phyloP scores from a whole-genome alignment of 2,888 invertebrate species.

The Mimumesa dahlbomi region DNA sequence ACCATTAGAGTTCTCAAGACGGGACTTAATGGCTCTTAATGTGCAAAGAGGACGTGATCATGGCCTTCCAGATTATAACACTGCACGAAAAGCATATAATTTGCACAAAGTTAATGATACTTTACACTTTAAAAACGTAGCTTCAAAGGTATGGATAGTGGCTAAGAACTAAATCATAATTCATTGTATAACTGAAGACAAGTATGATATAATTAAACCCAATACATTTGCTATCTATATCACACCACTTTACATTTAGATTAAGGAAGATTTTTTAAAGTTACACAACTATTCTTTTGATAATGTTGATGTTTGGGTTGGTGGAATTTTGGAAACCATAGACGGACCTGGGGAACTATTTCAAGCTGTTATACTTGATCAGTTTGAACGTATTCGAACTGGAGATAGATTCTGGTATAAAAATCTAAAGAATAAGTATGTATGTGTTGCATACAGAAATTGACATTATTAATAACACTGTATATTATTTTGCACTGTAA shows the following conservation, averaged over 20 bases:
- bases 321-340: constrained; percentile 82
- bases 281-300: constrained; percentile 78
- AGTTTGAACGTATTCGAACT: constrained; percentile 82
- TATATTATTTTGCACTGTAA: neutral
- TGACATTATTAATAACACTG: neutral
- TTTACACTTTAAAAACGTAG: constrained; percentile 66
- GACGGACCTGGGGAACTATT: constrained; percentile 82
- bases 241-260: constrained; percentile 31
- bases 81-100: constrained; percentile 81
- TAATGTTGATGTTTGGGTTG: constrained; percentile 83
- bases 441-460: constrained; percentile 40
- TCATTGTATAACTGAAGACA: no score
- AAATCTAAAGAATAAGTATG: constrained; percentile 80
- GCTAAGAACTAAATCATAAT: neutral
- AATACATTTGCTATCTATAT: neutral
- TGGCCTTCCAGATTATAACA: constrained; percentile 84
- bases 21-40: constrained; percentile 83
- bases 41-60: constrained; percentile 83
- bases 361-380: constrained; percentile 81
- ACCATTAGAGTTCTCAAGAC: constrained; percentile 82
- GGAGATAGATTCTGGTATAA: constrained; percentile 84
- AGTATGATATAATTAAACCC: neutral
- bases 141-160: constrained; percentile 11
- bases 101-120: constrained; percentile 71
- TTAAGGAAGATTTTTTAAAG: constrained; percentile 59